Evolutionary conservation across 2,113 vertebrate species (phyloP), one percentile per base, ranked within the genome.

Genomic region (Pygoscelis adeliae): DNA sequence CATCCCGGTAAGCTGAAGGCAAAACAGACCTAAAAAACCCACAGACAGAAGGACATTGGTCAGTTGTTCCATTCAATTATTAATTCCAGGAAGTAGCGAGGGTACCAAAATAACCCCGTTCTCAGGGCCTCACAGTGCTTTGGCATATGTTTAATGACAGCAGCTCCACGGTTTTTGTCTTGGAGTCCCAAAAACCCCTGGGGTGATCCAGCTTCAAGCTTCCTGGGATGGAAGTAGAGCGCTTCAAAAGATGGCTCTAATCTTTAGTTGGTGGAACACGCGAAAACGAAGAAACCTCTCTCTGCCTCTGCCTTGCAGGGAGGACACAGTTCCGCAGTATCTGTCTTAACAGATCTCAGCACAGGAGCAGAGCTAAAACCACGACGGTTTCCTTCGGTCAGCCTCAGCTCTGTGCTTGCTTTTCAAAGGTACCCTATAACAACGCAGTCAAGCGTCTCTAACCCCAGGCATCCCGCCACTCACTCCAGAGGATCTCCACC

Each of bases 11-110:
- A 89, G 81, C 77, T 78, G 79, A 95, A 89, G 91, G 87, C 69
- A 89, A 89, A 93, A 59, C 40, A 86, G 47, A 65, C n/a, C n/a
- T 4, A 34, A 82, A 94, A 82, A 53, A 1, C 69, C 25, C 70
- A 29, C 40, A 72, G 85, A 63, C 59, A 81, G 70, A 81, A 91
- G 42, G 76, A 76, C 52, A 12, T 11, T 46, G 69, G 27, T 89
- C 74, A 83, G 81, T 82, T 76, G 44, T 79, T 93, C 65, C 36
- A 18, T n/a, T 81, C 72, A 49, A 53, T 89, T 90, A 84, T 89
- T 95, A 89, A 95, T 79, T 65, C 55, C 52, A 10, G 26, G 40
- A 73, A 83, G 49, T 7, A 36, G 22, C 0, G 23, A 85, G 56
- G 55, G n/a, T 63, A 87, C 63, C 87, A 90, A 96, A 88, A 82